These are phyloP conservation scores for Andricus grossulariae DNA, from an alignment of 1,140 invertebrate genomes.

Conservation along the genomic window DNA sequence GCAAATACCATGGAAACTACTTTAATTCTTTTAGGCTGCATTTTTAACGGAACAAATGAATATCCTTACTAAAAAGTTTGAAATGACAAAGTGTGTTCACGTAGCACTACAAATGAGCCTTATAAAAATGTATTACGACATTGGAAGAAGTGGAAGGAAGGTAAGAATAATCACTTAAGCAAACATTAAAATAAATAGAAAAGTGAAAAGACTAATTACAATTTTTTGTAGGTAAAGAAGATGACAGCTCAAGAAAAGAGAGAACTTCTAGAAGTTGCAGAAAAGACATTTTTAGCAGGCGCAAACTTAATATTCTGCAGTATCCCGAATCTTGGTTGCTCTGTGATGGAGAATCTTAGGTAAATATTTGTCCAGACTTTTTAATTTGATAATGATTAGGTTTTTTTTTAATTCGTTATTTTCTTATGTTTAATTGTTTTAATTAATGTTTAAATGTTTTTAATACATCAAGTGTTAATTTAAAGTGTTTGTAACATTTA, in stretches of 20 bases:
- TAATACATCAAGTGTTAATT: too few species aligned
- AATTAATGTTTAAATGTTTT: too few species aligned
- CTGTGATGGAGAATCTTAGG: slow-evolving; percentile 9
- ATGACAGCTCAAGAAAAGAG: background rate
- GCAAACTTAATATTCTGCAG: background rate
- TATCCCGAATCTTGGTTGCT: background rate
- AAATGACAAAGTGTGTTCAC: background rate
- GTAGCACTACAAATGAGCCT: slow-evolving; percentile 13
- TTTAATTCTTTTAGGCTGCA: background rate
- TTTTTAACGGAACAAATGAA: background rate
- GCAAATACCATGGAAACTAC: background rate
- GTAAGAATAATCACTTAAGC: background rate
- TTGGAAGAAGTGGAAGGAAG: background rate
- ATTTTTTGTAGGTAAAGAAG: background rate
- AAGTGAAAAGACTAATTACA: background rate
- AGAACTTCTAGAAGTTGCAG: background rate
- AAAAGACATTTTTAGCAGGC: slow-evolving; percentile 2
- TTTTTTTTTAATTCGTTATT: too few species aligned
- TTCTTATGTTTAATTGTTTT: too few species aligned
- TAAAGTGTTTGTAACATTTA: too few species aligned
- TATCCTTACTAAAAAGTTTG: background rate
- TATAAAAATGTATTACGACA: background rate
- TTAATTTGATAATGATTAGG: too few species aligned
- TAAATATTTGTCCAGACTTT: background rate
- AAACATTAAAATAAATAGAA: background rate